phyloP scores from a whole-genome alignment of 2,888 invertebrate genomes.

The Leptopilina syphax region DNA sequence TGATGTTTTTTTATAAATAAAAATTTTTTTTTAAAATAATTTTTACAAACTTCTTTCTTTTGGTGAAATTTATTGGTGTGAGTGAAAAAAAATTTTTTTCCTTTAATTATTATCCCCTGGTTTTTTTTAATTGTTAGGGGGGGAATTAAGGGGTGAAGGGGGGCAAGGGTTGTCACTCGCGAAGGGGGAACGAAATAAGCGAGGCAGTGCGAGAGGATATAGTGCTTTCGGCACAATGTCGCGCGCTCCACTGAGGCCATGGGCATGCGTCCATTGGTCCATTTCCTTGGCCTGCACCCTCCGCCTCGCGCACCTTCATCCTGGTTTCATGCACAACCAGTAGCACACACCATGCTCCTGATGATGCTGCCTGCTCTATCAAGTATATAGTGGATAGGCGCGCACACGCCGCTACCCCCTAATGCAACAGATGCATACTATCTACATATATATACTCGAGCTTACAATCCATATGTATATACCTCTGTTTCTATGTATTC shows the following conservation, averaged over 20 bases:
- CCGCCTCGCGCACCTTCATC: constrained; percentile 56
- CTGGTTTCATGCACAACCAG: constrained; percentile 36
- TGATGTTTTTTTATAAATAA: neutral
- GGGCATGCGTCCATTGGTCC: constrained; percentile 62
- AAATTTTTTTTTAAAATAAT: too few species aligned
- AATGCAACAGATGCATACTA: constrained; percentile 4
- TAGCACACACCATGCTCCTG: constrained; percentile 49
- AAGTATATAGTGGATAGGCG: constrained; percentile 38
- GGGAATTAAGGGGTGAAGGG: neutral
- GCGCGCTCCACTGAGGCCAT: constrained; percentile 68
- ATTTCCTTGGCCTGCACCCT: constrained; percentile 54
- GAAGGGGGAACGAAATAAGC: constrained; percentile 37
- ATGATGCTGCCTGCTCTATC: constrained; percentile 50
- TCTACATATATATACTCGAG: neutral
- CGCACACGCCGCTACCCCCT: constrained; percentile 9
- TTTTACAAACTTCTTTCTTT: neutral
- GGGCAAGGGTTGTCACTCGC: constrained; percentile 32
- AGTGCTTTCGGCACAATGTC: constrained; percentile 67
- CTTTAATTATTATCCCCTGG: neutral
- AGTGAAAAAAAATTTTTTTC: neutral
- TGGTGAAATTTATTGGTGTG: neutral
- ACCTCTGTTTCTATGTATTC: too few species aligned
- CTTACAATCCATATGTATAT: too few species aligned
- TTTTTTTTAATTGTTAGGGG: neutral
- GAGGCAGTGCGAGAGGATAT: constrained; percentile 44